Base-by-base conservation (phyloP, 2,797 vertebrate species). In the Danio kyathit region DNA sequence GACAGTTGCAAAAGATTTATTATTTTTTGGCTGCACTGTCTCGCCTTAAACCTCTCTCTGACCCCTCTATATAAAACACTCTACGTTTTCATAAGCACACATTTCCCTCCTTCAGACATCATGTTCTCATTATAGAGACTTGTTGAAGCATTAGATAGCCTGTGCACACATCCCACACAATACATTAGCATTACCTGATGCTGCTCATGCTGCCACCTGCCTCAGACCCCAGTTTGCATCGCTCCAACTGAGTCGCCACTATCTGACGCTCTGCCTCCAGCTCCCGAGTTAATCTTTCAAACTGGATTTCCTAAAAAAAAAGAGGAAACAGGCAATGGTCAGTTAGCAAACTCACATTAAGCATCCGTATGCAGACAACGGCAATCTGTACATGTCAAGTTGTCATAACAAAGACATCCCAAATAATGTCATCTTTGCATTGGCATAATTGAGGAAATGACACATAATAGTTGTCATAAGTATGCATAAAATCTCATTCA, bases 141-240 rank as follows among this genome's bases (percentile, higher is more conserved):
- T 41, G 54, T 59, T 46, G 38, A 69, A 60, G 64, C 19, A 59
- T 57, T 57, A 80, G 52, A 86, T 61, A 69, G 41, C 46, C 74
- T 70, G 64, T 5, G 64, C 79, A 66, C 66, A 81, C 43, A 61
- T 7, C 54, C 56, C 46, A 64, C 29, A 16, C 43, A 38, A n/a
- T 44, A 69, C 49, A 19, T 74, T 67, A 9, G 61, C 72, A 3
- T 52, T 91, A 99, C 98, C 98, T 99, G 92, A 99, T 96, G 92
- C 96, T 99, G 95, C 96, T 99, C 96, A 99, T 96, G 94, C 97
- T 99, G 91, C 96, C 97, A 88, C 96, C 96, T 0, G 96, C 96
- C 87, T 99, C 97, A 59, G 97, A 97, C 90, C 97, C 98, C 87
- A 99, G 96, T 89, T 99, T 99, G 96, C 98, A 99, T 97, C 97